phyloP scores from a whole-genome alignment of 2,113 vertebrate species.

The Camelus bactrianus region DNA sequence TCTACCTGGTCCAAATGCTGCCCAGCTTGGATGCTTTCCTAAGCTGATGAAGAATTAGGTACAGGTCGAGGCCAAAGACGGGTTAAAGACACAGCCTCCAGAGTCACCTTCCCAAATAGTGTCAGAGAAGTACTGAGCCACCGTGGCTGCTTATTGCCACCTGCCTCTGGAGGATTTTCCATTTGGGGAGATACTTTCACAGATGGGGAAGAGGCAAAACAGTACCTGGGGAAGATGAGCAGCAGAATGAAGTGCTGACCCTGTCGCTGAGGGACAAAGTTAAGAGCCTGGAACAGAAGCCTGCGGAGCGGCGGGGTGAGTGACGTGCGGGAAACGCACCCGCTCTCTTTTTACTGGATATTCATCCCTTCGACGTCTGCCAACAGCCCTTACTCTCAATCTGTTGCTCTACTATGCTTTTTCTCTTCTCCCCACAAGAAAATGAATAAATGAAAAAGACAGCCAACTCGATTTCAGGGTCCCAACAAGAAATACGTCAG shows the following conservation, averaged over 20 bases:
- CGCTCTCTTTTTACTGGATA: neutral
- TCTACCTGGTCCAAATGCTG: neutral
- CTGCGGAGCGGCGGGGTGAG: no score
- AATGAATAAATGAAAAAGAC: slow-evolving; percentile 6
- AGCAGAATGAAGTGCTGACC: neutral
- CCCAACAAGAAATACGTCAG: neutral
- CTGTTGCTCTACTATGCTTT: neutral
- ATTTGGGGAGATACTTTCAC: neutral
- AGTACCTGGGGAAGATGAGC: neutral
- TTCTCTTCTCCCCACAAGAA: neutral
- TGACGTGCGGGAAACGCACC: neutral
- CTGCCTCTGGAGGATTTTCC: neutral
- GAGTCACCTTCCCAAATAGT: neutral
- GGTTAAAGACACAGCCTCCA: neutral
- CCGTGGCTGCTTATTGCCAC: neutral
- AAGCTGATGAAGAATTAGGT: neutral
- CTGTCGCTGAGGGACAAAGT: neutral
- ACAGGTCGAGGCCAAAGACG: neutral
- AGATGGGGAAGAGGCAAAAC: neutral
- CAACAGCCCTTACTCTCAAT: neutral
- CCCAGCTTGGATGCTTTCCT: neutral
- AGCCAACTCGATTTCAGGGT: neutral
- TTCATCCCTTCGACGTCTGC: neutral
- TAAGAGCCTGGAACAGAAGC: neutral
- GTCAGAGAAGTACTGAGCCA: neutral